phyloP scores from a whole-genome alignment of 2,797 vertebrate genomes.

The Cottoperca gobio region DNA sequence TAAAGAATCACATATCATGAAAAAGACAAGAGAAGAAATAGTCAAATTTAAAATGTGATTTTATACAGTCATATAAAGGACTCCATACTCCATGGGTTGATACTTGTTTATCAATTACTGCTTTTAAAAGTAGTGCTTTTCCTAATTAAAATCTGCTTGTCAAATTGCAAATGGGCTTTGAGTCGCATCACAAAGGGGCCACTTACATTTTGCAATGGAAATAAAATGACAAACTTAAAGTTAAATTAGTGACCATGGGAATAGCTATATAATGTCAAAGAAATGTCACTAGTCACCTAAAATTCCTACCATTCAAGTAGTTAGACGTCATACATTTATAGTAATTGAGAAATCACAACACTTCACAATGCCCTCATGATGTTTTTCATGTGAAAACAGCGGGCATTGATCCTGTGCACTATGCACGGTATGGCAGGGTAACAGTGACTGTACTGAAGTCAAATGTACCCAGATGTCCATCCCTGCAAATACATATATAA shows the following conservation, averaged over 20 bases:
- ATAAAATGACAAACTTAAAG: slow-evolving; percentile 10
- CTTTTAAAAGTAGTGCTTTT: slow-evolving; percentile 22
- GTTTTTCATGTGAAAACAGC: slow-evolving; percentile 25
- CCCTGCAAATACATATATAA: slow-evolving; percentile 48
- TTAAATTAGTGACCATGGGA: slow-evolving; percentile 13
- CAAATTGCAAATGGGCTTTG: slow-evolving; percentile 20
- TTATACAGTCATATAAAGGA: slow-evolving; percentile 39
- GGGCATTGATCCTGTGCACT: slow-evolving; percentile 63
- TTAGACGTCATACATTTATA: slow-evolving; percentile 34
- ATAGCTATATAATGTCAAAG: not conserved
- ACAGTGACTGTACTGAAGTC: slow-evolving; percentile 49
- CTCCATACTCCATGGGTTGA: slow-evolving; percentile 1
- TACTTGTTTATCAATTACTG: too few species aligned
- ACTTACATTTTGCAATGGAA: slow-evolving; percentile 21
- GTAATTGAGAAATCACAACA: slow-evolving; percentile 36
- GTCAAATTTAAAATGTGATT: slow-evolving; percentile 33
- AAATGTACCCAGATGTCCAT: slow-evolving; percentile 44
- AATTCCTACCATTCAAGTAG: slow-evolving; percentile 40
- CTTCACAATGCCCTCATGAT: slow-evolving; percentile 24
- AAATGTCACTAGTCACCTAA: slow-evolving; percentile 26
- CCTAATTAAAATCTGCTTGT: slow-evolving; percentile 19
- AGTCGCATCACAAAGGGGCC: slow-evolving; percentile 12
- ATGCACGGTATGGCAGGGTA: slow-evolving; percentile 67
- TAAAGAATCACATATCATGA: slow-evolving; percentile 17
- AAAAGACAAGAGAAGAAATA: slow-evolving; percentile 4